These are phyloP conservation scores for Choristoneura rosaceana DNA, from an alignment of 2,888 invertebrate species.

Conservation along the genomic window DNA sequence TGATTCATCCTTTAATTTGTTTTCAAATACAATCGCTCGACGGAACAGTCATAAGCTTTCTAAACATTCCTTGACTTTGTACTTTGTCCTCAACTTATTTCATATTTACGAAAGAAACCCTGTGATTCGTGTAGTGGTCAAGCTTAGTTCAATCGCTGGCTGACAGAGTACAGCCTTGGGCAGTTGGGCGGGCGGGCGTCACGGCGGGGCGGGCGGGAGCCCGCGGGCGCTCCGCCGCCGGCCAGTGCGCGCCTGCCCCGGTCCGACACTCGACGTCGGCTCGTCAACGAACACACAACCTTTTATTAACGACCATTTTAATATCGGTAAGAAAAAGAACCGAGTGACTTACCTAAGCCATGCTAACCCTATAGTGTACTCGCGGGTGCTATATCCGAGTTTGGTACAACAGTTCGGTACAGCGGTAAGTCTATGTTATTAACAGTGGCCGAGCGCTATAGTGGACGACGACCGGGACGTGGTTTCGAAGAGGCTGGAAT, in stretches of 20 bases:
- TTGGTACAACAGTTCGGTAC: conserved; percentile 51
- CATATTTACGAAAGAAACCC: not conserved
- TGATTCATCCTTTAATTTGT: no score
- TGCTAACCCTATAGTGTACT: conserved; percentile 68
- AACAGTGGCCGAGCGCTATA: conserved; percentile 16
- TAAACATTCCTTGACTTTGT: not conserved
- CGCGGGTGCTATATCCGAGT: not conserved
- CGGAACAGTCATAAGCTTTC: not conserved
- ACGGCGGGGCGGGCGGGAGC: conserved; percentile 46
- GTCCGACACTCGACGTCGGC: conserved; percentile 86
- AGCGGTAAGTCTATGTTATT: conserved; percentile 66
- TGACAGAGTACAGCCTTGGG: conserved; percentile 56
- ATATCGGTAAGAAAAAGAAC: conserved; percentile 76
- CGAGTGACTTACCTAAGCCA: conserved; percentile 62
- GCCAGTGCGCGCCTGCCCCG: conserved; percentile 83
- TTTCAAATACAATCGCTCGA: not conserved
- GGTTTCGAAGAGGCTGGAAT: not conserved
- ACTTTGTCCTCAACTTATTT: not conserved
- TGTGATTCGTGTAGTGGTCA: conserved; percentile 17
- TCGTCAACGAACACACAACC: conserved; percentile 81
- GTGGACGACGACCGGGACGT: not conserved
- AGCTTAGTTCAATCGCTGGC: conserved; percentile 54
- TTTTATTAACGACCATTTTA: conserved; percentile 77
- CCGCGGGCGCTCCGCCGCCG: conserved; percentile 54
- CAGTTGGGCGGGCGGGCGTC: conserved; percentile 52